phyloP scores from a whole-genome alignment of 2,113 vertebrate species.

The Pristiophorus japonicus region DNA sequence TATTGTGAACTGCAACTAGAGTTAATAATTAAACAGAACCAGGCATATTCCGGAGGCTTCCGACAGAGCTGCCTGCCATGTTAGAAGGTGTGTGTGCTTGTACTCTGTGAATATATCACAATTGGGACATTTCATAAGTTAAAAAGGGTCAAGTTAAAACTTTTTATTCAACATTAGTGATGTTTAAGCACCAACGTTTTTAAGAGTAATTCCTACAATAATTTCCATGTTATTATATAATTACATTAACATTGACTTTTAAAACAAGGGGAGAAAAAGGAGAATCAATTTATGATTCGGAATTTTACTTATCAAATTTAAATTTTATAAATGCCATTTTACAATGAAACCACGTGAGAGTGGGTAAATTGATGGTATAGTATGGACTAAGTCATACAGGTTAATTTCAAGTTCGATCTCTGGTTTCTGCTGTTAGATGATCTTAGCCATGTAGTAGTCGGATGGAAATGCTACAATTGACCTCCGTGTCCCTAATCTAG shows the following conservation, averaged over 20 bases:
- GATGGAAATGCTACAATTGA: neutral
- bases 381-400: neutral
- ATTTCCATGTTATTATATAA: neutral
- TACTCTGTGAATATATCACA: too few relatives aligned
- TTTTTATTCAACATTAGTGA: neutral
- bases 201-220: neutral
- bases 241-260: neutral
- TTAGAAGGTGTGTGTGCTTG: too few relatives aligned
- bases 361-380: neutral
- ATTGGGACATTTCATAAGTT: neutral
- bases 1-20: too few relatives aligned
- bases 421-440: neutral
- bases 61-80: too few relatives aligned
- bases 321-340: neutral
- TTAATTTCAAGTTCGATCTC: neutral
- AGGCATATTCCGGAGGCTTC: too few relatives aligned
- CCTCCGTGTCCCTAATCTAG: neutral
- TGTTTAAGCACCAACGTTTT: neutral
- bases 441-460: neutral
- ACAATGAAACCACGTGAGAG: neutral
- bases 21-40: too few relatives aligned
- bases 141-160: neutral
- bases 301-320: neutral
- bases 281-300: neutral
- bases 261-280: neutral